Evolutionary conservation across 2,888 invertebrate genomes (phyloP).

Genomic region (Eurytoma adleriae): DNA sequence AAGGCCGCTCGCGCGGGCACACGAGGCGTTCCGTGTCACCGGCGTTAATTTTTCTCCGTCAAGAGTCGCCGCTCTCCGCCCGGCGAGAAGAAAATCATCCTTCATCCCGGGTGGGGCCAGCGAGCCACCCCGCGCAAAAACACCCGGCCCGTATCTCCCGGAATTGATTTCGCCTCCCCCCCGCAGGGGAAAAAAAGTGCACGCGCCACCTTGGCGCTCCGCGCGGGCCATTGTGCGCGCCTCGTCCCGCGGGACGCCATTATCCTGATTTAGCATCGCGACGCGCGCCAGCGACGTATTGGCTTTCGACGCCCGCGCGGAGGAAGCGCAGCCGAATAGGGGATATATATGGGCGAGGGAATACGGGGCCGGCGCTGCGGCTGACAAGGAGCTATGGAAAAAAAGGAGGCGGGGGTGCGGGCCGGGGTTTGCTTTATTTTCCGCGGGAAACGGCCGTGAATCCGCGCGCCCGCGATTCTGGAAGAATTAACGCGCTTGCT

Average conservation of each 20-base stretch:
- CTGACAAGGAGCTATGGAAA: conserved; percentile 7
- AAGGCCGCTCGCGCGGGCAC: not conserved
- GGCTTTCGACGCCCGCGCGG: not conserved
- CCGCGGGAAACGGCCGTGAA: conserved; percentile 49
- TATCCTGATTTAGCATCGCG: conserved; percentile 71
- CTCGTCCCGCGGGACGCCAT: conserved; percentile 68
- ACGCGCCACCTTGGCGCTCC: conserved; percentile 60
- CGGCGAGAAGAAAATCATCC: conserved; percentile 33
- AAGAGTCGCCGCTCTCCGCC: not conserved
- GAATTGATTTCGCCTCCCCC: conserved; percentile 46
- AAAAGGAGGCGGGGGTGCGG: not conserved
- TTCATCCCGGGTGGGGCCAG: conserved; percentile 13
- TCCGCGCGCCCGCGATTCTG: conserved; percentile 1
- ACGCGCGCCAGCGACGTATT: conserved; percentile 27
- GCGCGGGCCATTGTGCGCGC: conserved; percentile 62
- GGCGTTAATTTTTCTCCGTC: conserved; percentile 44
- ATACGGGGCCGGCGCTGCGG: not conserved
- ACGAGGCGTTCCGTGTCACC: not conserved
- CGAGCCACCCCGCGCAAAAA: conserved; percentile 15
- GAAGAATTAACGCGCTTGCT: conserved; percentile 36
- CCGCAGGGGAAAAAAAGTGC: not conserved
- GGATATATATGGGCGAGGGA: conserved; percentile 5
- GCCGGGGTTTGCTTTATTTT: conserved; percentile 8
- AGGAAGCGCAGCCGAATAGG: not conserved
- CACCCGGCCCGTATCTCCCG: not conserved